A percentile compares a stretch with the other conserved stretches of the same genome.
Conservation (phyloP, 1,140 invertebrate genomes). For the Drosophila punjabiensis region DNA sequence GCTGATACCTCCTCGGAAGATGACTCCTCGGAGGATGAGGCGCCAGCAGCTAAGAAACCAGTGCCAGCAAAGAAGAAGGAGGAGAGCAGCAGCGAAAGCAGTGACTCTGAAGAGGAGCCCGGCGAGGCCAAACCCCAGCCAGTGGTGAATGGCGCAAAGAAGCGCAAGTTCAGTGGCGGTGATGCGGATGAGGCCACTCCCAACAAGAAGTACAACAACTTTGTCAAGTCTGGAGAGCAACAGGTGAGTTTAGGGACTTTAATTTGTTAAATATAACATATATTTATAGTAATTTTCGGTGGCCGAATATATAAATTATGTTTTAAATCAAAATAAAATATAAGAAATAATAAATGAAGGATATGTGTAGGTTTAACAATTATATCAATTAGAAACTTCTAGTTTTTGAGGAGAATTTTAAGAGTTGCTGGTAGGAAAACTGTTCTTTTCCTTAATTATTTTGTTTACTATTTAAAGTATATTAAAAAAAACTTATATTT, state of each 20-base stretch:
- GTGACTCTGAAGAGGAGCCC: slow-evolving; percentile 61
- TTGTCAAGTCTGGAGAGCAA: slow-evolving; percentile 86
- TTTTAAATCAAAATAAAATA: neutral
- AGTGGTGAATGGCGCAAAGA: slow-evolving; percentile 73
- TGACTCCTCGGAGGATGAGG: slow-evolving; percentile 70
- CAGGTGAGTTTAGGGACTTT: slow-evolving; percentile 81
- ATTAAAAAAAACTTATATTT: neutral
- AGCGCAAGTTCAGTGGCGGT: slow-evolving; percentile 82
- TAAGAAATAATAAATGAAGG: no score
- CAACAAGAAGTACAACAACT: slow-evolving; percentile 87
- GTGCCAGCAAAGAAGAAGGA: slow-evolving; percentile 60
- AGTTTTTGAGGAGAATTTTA: no score
- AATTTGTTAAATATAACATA: neutral
- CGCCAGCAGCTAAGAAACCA: slow-evolving; percentile 50
- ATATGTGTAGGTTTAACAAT: no score
- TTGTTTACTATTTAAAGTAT: neutral
- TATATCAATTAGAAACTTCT: no score
- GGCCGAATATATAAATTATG: neutral
- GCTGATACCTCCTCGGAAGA: slow-evolving; percentile 85
- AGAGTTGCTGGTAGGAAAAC: no score
- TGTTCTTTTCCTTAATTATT: neutral
- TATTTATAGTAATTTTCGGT: neutral
- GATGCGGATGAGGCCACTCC: slow-evolving; percentile 63
- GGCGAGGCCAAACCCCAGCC: slow-evolving; percentile 58
- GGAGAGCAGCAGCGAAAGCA: slow-evolving; percentile 61